Evolutionary conservation across 2,797 vertebrate species (phyloP), one percentile per base, ranked within the genome.

Genomic region (Podargus strigoides): DNA sequence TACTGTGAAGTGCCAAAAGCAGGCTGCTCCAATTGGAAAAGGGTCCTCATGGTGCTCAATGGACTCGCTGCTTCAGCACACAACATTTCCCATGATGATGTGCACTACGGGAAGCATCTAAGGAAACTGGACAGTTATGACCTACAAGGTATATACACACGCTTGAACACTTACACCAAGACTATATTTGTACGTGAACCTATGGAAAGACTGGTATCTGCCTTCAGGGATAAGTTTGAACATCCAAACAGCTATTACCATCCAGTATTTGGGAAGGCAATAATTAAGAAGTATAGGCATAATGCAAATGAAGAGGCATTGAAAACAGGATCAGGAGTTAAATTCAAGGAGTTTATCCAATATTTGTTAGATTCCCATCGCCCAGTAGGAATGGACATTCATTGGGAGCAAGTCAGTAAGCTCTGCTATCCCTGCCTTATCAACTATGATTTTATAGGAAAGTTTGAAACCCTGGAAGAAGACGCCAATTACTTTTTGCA

Each of bases 161-260:
- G 98, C 41, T 85, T 98, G 94, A 96, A 96, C 70, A 96, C 67
- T 1, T 98, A 98, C 79, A 98, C 97, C 70, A 98, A 98, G 93
- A 79, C 96, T 42, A 84, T 98, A 74, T 98, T 98, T 94, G 98
- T 98, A 42, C 97, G 98, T 59, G 97, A 98, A 72, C 98, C 98
- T 34, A 94, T 98, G 97, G 98, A 98, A 95, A 98, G 98, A 81
- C 93, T 98, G 89, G 98, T 98, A 27, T 98, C 98, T 21, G 98
- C 98, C 34, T 98, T 98, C 91, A 96, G 98, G 76, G 98, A 98
- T 95, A 98, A 98, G 84, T 98, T 98, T 84, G 98, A 98, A 77
- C 98, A 98, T 50, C 97, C 98, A 19, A 98, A 98, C 87, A 97
- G 94, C 80, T 98, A 98, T 28, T 98, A 98, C 73, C 98, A 98